Conservation (phyloP, 2,113 vertebrate genomes). For the Gopherus evgoodei region DNA sequence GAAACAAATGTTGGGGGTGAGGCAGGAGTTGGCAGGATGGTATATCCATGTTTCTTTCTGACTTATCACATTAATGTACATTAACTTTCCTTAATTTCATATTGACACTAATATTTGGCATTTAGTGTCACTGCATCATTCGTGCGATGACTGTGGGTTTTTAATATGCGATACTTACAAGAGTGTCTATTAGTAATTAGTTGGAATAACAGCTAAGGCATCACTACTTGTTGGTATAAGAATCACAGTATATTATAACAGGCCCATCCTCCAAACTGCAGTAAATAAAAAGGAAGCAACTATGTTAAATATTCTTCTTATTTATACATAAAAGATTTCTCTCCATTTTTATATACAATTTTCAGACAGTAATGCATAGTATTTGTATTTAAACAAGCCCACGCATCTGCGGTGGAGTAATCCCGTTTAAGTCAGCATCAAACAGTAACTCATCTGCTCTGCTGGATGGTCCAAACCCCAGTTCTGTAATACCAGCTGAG, state of each 20-base stretch:
- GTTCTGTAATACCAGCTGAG: background rate
- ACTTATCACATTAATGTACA: background rate
- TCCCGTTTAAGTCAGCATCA: background rate
- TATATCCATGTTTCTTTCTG: background rate
- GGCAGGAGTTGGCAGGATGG: background rate
- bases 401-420: background rate
- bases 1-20: conserved; percentile 32
- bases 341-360: background rate
- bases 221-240: background rate
- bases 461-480: background rate
- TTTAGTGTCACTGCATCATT: background rate
- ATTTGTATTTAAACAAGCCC: background rate
- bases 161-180: background rate
- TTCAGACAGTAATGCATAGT: background rate
- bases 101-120: background rate
- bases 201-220: background rate
- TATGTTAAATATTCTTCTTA: background rate
- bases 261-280: background rate
- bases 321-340: background rate
- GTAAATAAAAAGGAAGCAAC: background rate
- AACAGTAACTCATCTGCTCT: background rate
- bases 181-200: background rate
- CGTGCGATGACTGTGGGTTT: background rate
- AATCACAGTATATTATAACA: background rate
- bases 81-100: background rate